Evolutionary conservation across 30 jellyfish, hydroid and myxozoan genomes (phyloP).

Genomic region (Hydra vulgaris): DNA sequence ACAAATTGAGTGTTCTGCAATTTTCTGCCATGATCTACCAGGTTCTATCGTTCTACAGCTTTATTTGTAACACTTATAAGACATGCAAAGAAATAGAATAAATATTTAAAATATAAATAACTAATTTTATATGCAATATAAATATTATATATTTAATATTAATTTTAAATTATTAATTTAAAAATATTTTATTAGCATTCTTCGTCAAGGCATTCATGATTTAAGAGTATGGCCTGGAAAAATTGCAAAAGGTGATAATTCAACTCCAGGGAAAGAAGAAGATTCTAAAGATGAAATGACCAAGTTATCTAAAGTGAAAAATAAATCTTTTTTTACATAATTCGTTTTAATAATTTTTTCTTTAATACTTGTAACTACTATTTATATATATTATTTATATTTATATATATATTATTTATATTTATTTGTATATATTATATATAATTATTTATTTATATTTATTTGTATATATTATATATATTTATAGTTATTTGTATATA

Average conservation of each 20-base stretch:
- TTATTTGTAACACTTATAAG: too few relatives aligned
- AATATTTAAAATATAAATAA: too few relatives aligned
- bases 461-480: too few relatives aligned
- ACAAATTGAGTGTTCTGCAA: too few relatives aligned
- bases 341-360: too few relatives aligned
- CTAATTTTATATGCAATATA: neutral
- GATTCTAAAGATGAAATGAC: slow-evolving; percentile 66
- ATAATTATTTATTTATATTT: too few relatives aligned
- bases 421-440: neutral
- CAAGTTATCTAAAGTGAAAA: slow-evolving; percentile 66
- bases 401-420: too few relatives aligned
- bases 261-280: slow-evolving; percentile 81
- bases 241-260: slow-evolving; percentile 65
- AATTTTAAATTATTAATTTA: neutral
- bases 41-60: too few relatives aligned
- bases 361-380: neutral
- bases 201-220: slow-evolving; percentile 95
- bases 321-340: neutral
- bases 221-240: slow-evolving; percentile 99
- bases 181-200: slow-evolving; percentile 32
- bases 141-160: neutral
- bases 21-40: too few relatives aligned
- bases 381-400: too few relatives aligned
- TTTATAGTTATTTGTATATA: too few relatives aligned
- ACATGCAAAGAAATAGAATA: too few relatives aligned